Percentiles rank a stretch among this genome's conserved stretches.
Conservation (phyloP, 2,888 invertebrate species). For the Ptycholaimellus sp. region DNA sequence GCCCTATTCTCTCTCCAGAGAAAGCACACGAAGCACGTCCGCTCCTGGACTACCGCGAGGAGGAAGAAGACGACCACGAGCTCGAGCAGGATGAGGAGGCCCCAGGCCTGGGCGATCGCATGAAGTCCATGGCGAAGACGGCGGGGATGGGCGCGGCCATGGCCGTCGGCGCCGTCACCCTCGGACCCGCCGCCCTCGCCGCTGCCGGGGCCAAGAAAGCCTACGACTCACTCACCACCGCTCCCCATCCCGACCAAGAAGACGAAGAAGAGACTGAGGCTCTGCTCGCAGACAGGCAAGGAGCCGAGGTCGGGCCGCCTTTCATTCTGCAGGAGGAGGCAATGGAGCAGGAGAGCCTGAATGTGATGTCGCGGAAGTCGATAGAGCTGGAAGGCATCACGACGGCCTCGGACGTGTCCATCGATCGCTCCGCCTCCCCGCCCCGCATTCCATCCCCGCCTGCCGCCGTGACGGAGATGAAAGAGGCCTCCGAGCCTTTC, state of each 20-base stretch:
- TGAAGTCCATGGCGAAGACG: not conserved
- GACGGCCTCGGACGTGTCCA: too few relatives aligned
- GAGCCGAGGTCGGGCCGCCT: too few relatives aligned
- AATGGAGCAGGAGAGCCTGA: not conserved
- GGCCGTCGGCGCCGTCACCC: conserved; percentile 2
- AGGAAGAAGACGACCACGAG: conserved; percentile 2
- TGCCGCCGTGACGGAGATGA: too few relatives aligned
- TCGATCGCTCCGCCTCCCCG: too few relatives aligned
- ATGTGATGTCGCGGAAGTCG: too few relatives aligned
- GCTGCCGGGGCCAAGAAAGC: conserved; percentile 1
- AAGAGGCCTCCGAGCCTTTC: too few relatives aligned
- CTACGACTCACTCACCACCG: not conserved
- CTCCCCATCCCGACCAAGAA: not conserved
- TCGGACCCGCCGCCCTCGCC: conserved; percentile 1
- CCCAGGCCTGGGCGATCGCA: not conserved
- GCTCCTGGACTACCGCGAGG: not conserved
- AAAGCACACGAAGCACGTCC: not conserved
- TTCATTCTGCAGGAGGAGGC: not conserved
- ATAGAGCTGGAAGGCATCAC: too few relatives aligned
- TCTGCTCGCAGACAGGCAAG: conserved; percentile 5
- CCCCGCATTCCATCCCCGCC: too few relatives aligned
- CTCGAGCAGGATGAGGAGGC: not conserved
- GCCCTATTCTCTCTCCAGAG: conserved; percentile 1
- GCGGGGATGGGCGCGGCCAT: conserved; percentile 5
- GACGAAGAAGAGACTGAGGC: not conserved